Evolutionary conservation across 2,888 invertebrate genomes (phyloP), one percentile per base, ranked within the genome.

Genomic region (Dynastes grantii): DNA sequence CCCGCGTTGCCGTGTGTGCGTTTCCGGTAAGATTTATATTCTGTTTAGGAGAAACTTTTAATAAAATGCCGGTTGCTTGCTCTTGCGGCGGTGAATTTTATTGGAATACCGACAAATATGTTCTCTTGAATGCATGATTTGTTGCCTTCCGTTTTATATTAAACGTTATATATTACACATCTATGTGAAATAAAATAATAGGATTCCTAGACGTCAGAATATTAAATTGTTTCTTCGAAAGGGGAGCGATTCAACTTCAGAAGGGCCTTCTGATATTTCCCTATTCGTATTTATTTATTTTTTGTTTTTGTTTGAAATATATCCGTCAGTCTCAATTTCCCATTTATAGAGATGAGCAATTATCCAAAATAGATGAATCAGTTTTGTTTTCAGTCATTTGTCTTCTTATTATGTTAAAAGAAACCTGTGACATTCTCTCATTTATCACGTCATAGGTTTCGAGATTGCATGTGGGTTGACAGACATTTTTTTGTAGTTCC

Each of bases 21-120:
- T 51, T 55, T 63, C 76, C 63, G 58, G 67, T 29, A 65, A 76
- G 68, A 76, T 76, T 76, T 76, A 76, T 76, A 76, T 76, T 76
- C 76, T 76, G 76, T 76, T 76, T 79, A 76, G 76, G 76, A 76
- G 67, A 58, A 68, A 76, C 67, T 76, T 76, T 76, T 76, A 76
- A 76, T 76, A 76, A 76, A 76, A 76, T 58, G 67, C 64, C 27
- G 76, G 73, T 75, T 75, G 61, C 63, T 75, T 75, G 61, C 73
- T 75, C 61, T 61, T 63, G 73, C 63, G 61, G 61, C 73, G 73
- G 73, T 61, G 73, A 75, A 75, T 75, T 75, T 75, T 75, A 75
- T 75, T 76, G 76, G 76, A 76, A 65, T 76, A 65, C 76, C 76
- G 65, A 65, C 76, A 76, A 76, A 76, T 76, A 76, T 76, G 65